phyloP scores from a whole-genome alignment of 2,113 vertebrate genomes.

The Oceanites oceanicus region DNA sequence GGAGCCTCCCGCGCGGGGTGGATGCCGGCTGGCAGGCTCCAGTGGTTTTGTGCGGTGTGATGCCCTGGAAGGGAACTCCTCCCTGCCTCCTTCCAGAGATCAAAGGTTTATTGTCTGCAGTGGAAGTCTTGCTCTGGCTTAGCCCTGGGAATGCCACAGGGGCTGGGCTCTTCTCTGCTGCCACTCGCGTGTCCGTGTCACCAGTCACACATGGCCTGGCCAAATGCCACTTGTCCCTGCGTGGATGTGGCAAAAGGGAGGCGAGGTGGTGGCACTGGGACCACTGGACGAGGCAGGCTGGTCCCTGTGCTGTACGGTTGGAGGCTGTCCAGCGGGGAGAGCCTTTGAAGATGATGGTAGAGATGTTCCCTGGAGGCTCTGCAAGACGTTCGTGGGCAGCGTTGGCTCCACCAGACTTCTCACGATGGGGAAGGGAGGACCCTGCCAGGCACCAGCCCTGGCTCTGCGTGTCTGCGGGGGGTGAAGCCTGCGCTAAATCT shows the following conservation, averaged over 20 bases:
- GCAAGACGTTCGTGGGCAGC: background rate
- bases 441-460: background rate
- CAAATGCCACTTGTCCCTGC: background rate
- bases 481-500: background rate
- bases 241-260: background rate
- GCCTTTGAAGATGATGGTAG: background rate
- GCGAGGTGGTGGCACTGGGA: background rate
- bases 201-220: background rate
- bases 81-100: background rate
- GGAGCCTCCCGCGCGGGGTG: background rate
- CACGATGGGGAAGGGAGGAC: background rate
- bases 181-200: accelerated
- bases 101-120: background rate
- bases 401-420: background rate
- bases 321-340: background rate
- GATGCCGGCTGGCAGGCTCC: background rate
- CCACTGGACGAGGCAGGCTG: background rate
- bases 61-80: background rate
- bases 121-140: background rate
- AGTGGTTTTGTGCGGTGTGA: background rate
- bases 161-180: background rate
- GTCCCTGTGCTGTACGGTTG: background rate
- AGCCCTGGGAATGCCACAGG: background rate
- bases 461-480: background rate
- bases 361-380: background rate